Conservation (phyloP, 1,140 invertebrate species). For the Lordiphosa clarofinis region DNA sequence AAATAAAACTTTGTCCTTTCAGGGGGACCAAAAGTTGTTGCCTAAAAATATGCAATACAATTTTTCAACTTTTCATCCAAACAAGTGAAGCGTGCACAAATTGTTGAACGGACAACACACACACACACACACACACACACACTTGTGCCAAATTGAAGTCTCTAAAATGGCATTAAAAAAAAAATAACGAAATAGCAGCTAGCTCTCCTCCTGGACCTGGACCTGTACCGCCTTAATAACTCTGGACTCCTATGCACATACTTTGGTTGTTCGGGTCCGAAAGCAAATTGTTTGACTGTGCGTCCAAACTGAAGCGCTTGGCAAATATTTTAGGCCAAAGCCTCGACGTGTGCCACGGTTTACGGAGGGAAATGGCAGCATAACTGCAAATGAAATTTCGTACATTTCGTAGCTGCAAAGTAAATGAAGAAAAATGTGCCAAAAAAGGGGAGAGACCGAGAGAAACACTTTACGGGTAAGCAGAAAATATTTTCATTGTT, state of each 20-base stretch:
- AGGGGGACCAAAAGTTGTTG: conserved; percentile 25
- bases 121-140: conserved; percentile 9
- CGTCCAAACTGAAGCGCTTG: conserved; percentile 68
- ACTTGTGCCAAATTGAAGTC: conserved; percentile 27
- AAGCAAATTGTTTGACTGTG: conserved; percentile 65
- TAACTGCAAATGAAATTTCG: conserved; percentile 76
- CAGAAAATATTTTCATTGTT: conserved; percentile 75
- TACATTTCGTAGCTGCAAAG: conserved; percentile 63
- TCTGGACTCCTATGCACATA: conserved; percentile 36
- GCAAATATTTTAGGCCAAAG: conserved; percentile 65
- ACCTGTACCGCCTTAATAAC: conserved; percentile 26
- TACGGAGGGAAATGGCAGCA: conserved; percentile 55
- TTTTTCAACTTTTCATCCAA: conserved; percentile 48
- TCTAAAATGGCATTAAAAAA: conserved; percentile 32
- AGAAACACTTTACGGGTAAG: conserved; percentile 52
- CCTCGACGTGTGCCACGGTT: conserved; percentile 32
- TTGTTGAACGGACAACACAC: conserved; percentile 28
- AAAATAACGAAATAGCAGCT: neutral
- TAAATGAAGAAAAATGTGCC: conserved; percentile 75
- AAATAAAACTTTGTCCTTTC: conserved; percentile 21
- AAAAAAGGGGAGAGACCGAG: conserved; percentile 33
- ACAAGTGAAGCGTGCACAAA: conserved; percentile 53
- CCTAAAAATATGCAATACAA: conserved; percentile 50
- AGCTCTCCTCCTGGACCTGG: neutral
- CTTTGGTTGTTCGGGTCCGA: conserved; percentile 37